Evolutionary conservation across 2,888 invertebrate genomes (phyloP), one percentile per base, ranked within the genome.

Genomic region (Drosophila melanosoma): DNA sequence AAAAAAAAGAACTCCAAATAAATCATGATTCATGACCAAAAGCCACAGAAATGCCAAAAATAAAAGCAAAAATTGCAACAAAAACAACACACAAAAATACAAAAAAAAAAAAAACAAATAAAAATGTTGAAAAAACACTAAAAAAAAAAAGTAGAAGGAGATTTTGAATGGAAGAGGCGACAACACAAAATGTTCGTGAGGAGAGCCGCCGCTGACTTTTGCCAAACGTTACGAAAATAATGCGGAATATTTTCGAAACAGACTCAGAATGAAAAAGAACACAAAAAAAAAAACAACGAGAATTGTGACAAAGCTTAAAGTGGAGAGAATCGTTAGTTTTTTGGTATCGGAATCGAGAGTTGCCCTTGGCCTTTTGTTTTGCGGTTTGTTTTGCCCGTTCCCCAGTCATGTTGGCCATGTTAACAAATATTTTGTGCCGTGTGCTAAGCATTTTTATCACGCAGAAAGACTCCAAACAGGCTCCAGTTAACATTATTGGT

Each of bases 11-110:
- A 74, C 72, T 69, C 65, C 84, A 87, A 87, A 87, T 89, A 87
- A 87, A 87, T 87, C 87, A 87, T 87, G 89, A 89, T 89, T 87
- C 87, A 87, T 87, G 87, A 87, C 89, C 87, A 81, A 86, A 87
- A 88, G 86, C 87, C 82, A 84, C 87, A 82, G 81, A 86, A 88
- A 86, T 79, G 82, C 85, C 88, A 85, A 87, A 86, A 85, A 86
- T 83, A 85, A 88, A 87, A 88, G 78, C 86, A 83, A 79, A 81
- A 74, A 82, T 69, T 69, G 76, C 74, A 85, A 67, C 74, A 76
- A 79, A 26, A 26, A 26, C 74, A 85, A 67, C 74, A 76, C 77
- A 67, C 74, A 76, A 79, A 79, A 69, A 79, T 77, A 51, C 23
- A 48, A 74, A 58, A 69, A 69, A 23, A 23, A 59, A 69, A 26